Conservation (phyloP, 2,113 vertebrate genomes). For the Dryoscopus gambensis region DNA sequence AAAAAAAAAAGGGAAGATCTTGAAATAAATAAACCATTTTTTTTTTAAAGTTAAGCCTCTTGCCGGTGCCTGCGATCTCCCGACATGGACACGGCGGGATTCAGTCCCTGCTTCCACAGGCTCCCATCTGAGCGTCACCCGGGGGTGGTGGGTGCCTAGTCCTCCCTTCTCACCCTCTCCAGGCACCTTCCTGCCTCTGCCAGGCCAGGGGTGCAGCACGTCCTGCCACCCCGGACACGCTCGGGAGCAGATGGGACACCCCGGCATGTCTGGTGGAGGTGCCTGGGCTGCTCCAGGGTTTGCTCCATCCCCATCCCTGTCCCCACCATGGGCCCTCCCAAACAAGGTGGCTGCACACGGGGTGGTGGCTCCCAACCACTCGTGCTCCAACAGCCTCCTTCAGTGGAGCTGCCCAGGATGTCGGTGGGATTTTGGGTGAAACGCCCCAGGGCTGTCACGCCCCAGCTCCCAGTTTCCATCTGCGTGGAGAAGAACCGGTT, state of each 20-base stretch:
- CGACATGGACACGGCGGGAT: accelerated
- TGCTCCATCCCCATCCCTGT: not conserved
- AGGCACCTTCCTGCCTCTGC: not conserved
- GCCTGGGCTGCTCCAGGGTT: not conserved
- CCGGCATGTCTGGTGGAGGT: accelerated
- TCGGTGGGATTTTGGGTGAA: not conserved
- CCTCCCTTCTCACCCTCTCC: not conserved
- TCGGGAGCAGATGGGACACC: accelerated
- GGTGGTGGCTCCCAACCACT: not conserved
- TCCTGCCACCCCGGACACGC: accelerated
- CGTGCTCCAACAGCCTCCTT: not conserved
- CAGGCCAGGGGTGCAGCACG: not conserved
- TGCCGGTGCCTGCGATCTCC: not conserved
- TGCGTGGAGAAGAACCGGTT: accelerated
- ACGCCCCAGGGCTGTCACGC: accelerated
- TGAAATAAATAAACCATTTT: conserved; percentile 92
- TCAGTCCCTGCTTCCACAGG: not conserved
- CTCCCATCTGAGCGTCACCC: accelerated
- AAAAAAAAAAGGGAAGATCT: conserved; percentile 75
- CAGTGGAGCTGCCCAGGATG: not conserved
- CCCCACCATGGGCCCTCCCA: not conserved
- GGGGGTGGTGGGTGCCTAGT: not conserved
- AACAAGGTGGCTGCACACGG: not conserved
- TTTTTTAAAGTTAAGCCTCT: conserved; percentile 54
- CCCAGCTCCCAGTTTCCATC: not conserved